Conservation (phyloP, 1,140 invertebrate species). For the Meloidogyne exigua region DNA sequence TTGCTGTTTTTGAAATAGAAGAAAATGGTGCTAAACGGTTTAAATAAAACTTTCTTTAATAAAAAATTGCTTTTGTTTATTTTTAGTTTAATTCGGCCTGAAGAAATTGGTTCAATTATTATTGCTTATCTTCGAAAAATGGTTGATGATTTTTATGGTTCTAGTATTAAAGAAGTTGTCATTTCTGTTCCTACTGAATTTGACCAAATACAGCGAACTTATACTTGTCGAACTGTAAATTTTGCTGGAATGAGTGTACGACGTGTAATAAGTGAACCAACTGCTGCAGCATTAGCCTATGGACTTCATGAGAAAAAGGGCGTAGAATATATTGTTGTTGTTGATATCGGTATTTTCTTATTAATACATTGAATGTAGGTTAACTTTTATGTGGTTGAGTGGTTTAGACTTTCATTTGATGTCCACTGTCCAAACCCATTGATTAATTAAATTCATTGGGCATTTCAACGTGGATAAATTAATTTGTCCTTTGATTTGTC, state of each 20-base stretch:
- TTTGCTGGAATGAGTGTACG: slow-evolving; percentile 65
- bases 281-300: slow-evolving; percentile 64
- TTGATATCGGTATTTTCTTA: slow-evolving; percentile 65
- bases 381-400: not conserved
- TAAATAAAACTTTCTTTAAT: slow-evolving; percentile 7
- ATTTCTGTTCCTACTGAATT: slow-evolving; percentile 64
- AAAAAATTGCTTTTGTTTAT: slow-evolving; percentile 16
- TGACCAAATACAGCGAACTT: slow-evolving; percentile 54
- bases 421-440: slow-evolving; percentile 24
- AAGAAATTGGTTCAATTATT: slow-evolving; percentile 58
- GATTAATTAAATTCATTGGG: not conserved
- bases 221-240: slow-evolving; percentile 51
- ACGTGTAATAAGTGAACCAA: slow-evolving; percentile 69
- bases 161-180: slow-evolving; percentile 47
- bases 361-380: not conserved
- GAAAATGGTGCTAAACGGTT: slow-evolving; percentile 30
- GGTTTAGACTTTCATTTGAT: not conserved
- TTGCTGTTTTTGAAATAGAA: slow-evolving; percentile 57
- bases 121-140: slow-evolving; percentile 53
- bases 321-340: slow-evolving; percentile 66
- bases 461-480: slow-evolving; percentile 27
- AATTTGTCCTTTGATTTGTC: not conserved
- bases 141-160: slow-evolving; percentile 42
- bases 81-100: slow-evolving; percentile 43
- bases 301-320: slow-evolving; percentile 64